Percentiles rank a stretch among this genome's conserved stretches.
Conservation (phyloP, 2,113 vertebrate genomes). For the Hippocampus mohnikei region DNA sequence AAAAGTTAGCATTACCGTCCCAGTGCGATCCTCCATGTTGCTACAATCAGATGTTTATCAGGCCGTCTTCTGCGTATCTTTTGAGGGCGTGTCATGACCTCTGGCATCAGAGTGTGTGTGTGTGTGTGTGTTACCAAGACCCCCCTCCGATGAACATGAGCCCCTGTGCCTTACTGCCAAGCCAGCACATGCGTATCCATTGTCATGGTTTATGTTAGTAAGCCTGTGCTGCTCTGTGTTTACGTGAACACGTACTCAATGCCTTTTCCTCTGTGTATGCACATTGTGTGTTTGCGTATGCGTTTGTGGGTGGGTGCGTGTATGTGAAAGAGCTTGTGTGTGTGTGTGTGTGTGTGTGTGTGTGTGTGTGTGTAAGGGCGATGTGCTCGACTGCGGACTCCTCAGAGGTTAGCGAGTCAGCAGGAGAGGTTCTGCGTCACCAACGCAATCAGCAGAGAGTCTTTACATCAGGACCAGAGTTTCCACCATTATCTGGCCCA, state of each 20-base stretch:
- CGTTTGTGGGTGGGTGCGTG: not conserved
- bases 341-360: slow-evolving; percentile 8
- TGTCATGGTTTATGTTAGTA: slow-evolving; percentile 15
- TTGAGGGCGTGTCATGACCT: slow-evolving; percentile 43
- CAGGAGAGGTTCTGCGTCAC: slow-evolving; percentile 46
- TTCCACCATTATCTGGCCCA: slow-evolving; percentile 56
- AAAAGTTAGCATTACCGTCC: slow-evolving; percentile 39
- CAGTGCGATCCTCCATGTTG: slow-evolving; percentile 37
- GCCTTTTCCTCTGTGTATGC: slow-evolving; percentile 17
- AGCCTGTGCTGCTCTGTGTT: slow-evolving; percentile 18
- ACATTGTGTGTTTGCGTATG: slow-evolving; percentile 15
- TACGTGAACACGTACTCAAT: slow-evolving; percentile 16
- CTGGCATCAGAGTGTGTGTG: not conserved
- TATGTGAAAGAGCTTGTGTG: slow-evolving; percentile 12
- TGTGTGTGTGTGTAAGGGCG: not conserved
- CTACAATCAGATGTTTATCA: slow-evolving; percentile 30
- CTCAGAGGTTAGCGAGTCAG: slow-evolving; percentile 36
- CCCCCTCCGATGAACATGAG: not conserved
- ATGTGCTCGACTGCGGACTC: slow-evolving; percentile 22
- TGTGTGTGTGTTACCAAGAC: not conserved
- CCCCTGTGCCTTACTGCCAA: slow-evolving; percentile 14
- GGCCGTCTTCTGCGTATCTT: slow-evolving; percentile 22
- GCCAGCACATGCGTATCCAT: slow-evolving; percentile 21
- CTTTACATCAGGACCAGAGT: slow-evolving; percentile 53
- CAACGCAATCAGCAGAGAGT: slow-evolving; percentile 54